Evolutionary conservation across 2,888 invertebrate species (phyloP).

Genomic region (Automeris io): DNA sequence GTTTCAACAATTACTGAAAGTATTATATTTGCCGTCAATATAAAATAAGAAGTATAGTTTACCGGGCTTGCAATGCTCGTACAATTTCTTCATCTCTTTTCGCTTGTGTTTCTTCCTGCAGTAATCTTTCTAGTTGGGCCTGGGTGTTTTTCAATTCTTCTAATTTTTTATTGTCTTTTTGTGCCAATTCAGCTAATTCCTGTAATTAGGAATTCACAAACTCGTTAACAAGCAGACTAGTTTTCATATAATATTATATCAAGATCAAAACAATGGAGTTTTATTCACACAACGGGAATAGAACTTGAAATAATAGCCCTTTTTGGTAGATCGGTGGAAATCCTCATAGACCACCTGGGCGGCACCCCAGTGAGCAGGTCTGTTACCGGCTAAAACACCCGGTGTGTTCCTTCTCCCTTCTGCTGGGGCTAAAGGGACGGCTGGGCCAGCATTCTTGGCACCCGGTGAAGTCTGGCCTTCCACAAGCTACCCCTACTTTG

Average conservation of each 20-base stretch:
- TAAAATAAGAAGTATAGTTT: slow-evolving; percentile 6
- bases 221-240: too few relatives aligned
- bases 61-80: slow-evolving; percentile 81
- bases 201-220: slow-evolving; percentile 30
- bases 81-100: slow-evolving; percentile 91
- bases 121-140: slow-evolving; percentile 80
- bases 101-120: slow-evolving; percentile 90
- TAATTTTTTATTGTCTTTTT: slow-evolving; percentile 83
- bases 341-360: too few relatives aligned
- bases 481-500: too few relatives aligned
- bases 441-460: too few relatives aligned
- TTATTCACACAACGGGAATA: background rate
- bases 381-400: too few relatives aligned
- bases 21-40: background rate
- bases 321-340: too few relatives aligned
- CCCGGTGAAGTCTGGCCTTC: too few relatives aligned
- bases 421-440: too few relatives aligned
- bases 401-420: too few relatives aligned
- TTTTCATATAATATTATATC: too few relatives aligned
- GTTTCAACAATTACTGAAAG: too few relatives aligned
- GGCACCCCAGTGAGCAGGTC: too few relatives aligned
- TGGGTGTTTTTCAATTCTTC: slow-evolving; percentile 85
- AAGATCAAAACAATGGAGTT: background rate
- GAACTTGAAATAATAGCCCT: background rate
- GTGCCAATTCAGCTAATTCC: slow-evolving; percentile 82